phyloP scores from a whole-genome alignment of 1,140 invertebrate species.

The Neodiprion fabricii region DNA sequence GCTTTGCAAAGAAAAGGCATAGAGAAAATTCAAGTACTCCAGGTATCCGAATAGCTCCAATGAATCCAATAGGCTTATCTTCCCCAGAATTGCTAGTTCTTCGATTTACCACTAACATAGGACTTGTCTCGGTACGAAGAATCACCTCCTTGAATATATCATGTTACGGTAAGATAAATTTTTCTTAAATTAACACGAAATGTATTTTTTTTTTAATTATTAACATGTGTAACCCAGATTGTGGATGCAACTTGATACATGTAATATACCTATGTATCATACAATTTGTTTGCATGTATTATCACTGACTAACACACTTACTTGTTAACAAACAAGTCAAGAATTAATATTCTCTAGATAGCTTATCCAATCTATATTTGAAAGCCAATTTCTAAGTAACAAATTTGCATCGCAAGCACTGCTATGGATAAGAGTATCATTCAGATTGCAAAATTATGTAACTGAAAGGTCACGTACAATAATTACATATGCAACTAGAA shows the following conservation, averaged over 20 bases:
- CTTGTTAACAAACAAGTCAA: too few species aligned
- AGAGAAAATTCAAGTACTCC: conserved; percentile 95
- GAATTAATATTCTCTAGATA: too few species aligned
- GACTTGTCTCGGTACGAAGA: conserved; percentile 48
- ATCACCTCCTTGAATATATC: conserved; percentile 34
- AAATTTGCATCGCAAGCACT: neutral
- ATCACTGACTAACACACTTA: neutral
- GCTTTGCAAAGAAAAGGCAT: conserved; percentile 95
- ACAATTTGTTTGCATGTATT: conserved; percentile 5
- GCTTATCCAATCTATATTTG: too few species aligned
- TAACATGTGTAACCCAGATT: too few species aligned
- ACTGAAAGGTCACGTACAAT: conserved; percentile 9
- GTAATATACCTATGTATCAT: neutral
- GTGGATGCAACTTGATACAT: conserved; percentile 12
- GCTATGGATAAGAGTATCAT: too few species aligned
- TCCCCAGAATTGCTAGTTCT: conserved; percentile 23
- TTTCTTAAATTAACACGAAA: too few species aligned
- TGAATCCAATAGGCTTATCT: conserved; percentile 77
- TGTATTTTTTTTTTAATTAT: too few species aligned
- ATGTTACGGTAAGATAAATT: neutral
- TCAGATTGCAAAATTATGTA: neutral
- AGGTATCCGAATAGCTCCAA: conserved; percentile 82
- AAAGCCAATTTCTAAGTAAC: neutral
- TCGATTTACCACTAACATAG: conserved; percentile 49
- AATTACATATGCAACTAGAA: neutral